A percentile compares a stretch with the other conserved stretches of the same genome.
phyloP scores from a whole-genome alignment of 2,113 vertebrate species.

The Otus sunia region DNA sequence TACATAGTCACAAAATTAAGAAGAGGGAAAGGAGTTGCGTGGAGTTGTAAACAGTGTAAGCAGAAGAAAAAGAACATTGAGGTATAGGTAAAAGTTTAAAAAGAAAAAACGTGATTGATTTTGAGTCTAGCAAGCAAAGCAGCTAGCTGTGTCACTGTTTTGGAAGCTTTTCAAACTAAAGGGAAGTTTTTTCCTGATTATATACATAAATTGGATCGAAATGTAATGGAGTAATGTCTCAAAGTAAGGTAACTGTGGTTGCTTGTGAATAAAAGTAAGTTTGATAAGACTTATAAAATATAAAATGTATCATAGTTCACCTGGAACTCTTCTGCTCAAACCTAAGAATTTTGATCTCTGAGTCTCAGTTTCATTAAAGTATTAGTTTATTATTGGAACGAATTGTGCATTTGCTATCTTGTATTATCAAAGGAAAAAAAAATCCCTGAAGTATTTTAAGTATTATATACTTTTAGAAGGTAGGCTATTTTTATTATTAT shows the following conservation, averaged over 20 bases:
- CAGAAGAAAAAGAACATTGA: neutral
- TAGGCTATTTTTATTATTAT: neutral
- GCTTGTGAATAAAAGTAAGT: neutral
- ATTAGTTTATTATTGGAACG: neutral
- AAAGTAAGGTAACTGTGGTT: neutral
- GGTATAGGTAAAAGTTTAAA: neutral
- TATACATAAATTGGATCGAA: neutral
- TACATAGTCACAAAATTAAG: neutral
- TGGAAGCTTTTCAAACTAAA: neutral
- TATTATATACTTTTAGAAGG: neutral
- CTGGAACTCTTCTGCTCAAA: neutral
- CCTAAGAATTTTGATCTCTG: neutral
- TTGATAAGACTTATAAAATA: neutral
- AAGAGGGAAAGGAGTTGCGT: neutral
- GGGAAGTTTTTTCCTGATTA: neutral
- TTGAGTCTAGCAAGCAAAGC: neutral
- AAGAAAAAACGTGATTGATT: neutral
- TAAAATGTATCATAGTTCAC: neutral
- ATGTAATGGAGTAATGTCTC: neutral
- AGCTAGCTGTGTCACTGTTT: neutral
- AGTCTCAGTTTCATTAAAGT: neutral
- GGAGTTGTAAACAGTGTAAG: neutral
- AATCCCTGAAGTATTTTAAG: neutral
- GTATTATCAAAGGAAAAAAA: neutral
- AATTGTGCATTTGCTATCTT: neutral